Evolutionary conservation across 2,113 vertebrate genomes (phyloP).

Genomic region (Hyaena hyaena): DNA sequence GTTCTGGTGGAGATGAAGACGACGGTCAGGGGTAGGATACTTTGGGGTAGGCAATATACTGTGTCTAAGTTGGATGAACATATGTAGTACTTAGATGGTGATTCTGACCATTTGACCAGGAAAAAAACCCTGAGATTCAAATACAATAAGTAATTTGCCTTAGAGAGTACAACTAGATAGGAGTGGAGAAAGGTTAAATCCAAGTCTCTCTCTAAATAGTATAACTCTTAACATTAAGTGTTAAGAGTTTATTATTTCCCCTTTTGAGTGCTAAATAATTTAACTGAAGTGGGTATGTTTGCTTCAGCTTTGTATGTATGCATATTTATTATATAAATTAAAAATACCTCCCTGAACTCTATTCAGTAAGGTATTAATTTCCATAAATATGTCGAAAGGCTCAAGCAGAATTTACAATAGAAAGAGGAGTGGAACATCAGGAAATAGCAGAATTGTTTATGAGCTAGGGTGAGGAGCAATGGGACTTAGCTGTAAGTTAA

Average conservation of each 20-base stretch:
- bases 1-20: background rate
- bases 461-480: background rate
- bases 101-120: background rate
- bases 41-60: background rate
- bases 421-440: background rate
- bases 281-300: background rate
- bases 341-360: conserved; percentile 3
- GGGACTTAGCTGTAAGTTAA: conserved; percentile 38
- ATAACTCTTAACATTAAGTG: background rate
- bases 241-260: background rate
- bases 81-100: background rate
- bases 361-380: conserved; percentile 43
- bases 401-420: conserved; percentile 4
- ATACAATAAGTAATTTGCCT: background rate
- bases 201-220: background rate
- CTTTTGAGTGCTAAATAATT: conserved; percentile 6
- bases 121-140: background rate
- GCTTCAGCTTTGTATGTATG: background rate
- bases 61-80: background rate
- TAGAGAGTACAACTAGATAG: background rate
- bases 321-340: conserved; percentile 24
- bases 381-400: conserved; percentile 4
- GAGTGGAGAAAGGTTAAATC: background rate
- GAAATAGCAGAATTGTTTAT: background rate
- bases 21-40: too few relatives aligned